Base-by-base conservation (phyloP, 2,113 vertebrate genomes). In the Mola mola region DNA sequence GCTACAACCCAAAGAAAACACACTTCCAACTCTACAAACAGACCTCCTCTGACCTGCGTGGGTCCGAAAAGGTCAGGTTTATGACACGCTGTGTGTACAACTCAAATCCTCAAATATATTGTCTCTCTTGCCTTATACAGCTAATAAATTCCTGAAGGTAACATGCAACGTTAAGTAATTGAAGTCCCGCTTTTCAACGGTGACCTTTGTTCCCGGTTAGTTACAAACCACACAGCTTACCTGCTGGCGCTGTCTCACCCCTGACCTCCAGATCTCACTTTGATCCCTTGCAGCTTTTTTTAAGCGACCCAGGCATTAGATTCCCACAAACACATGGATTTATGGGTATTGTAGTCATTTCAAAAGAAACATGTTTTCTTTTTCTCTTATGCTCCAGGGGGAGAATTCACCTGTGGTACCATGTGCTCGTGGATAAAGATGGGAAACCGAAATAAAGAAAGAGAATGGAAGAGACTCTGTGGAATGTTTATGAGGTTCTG, bases 281-380 rank as follows among this genome's bases (percentile, higher is more conserved):
- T 78, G 73, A 82, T 75, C 77, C 8, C 34, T 41, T 8, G 2
- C 13, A n/a, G 68, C 41, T 59, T 52, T 21, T 57, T 41, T 17
- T 0, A 42, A 2, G 12, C 38, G 63, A 71, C 62, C 67, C 40
- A 4, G 31, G 19, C 17, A 41, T 75, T 44, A 31, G 13, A 25
- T 65, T 68, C 62, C 56, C 65, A 68, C 66, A 44, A 1, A n/a
- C 17, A 8, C 10, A 49, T 9, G 33, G 42, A 67, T 78, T 88
- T 78, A 65, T 53, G 42, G 57, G 49, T 61, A 41, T 16, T 38
- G 52, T 49, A 42, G 60, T 36, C 15, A 3, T 76, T 69, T 51
- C 15, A 38, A 38, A 38, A 17, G 33, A 49, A 43, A 63, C 11
- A 64, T 21, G 5, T 13, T 25, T 21, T 21, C 43, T 34, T 24